Evolutionary conservation across 2,888 invertebrate genomes (phyloP), one percentile per base, ranked within the genome.

Genomic region (Protophormia terraenovae): DNA sequence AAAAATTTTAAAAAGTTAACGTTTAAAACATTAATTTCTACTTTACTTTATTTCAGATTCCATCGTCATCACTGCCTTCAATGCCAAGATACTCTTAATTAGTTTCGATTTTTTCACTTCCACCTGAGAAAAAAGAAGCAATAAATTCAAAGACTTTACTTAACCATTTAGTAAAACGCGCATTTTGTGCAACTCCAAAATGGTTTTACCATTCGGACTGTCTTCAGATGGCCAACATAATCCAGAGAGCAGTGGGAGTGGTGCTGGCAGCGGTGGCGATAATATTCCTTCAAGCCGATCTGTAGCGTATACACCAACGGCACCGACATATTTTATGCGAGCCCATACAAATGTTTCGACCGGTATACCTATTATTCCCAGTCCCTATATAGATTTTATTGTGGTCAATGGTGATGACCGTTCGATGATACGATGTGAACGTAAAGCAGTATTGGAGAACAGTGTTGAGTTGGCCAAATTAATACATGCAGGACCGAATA

Each of bases 321-420:
- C 92, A 6, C 93, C 93, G 29, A 91, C 92, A 14, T 90, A 91
- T 3, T 90, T 90, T 64, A 89, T 83, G 87, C 89, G 79, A 78
- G 89, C 90, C 1, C 90, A 90, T 82, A 89, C 90, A 27, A 91
- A 89, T 72, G 90, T 91, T 3, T 90, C 90, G 47, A 88, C 90
- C 0, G 91, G 89, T 10, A 90, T 91, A 71, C 91, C 91, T 62
- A 90, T 91, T 81, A 92, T 91, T 69, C 89, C 89, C 64, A 91
- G 91, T 87, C 91, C 91, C 10, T 92, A 92, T 85, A 91, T 92
- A 78, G 92, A 93, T 79, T 92, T 92, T 71, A 92, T 92, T 38
- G 91, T 92, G 58, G 92, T 92, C 8, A 92, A 92, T 76, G 92
- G 92, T 38, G 91, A 92, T n/a, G 92, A 92, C 88, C 91, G 91